Base-by-base conservation (phyloP, 2,888 invertebrate species). In the Fragum sueziense region DNA sequence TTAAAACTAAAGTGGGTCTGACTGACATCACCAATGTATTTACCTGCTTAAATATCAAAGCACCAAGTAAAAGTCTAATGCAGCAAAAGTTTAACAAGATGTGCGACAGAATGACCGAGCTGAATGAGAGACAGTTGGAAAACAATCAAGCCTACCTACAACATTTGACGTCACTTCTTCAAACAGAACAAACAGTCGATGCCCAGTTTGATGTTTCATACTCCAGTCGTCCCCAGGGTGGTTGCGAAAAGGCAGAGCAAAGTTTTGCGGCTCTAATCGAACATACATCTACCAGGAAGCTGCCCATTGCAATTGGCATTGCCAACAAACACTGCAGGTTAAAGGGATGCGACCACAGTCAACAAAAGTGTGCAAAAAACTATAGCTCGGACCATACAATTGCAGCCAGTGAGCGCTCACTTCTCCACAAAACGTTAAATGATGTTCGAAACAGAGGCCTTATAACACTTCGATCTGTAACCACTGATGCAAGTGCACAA, bases 241-340 rank as follows among this genome's bases (percentile, higher is more conserved):
- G 70, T 22, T 33, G 70, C 31, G 54, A 70, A 33, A 70, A 70
- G 70, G 70, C 70, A 22, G 33, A 70, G 54, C 70, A 70, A 41
- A 51, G 69, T 41, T 67, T 37, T 67, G 67, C 67, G 20, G 41
- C 41, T 20, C 22, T 41, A 41, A 67, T 41, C 37, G 52, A 69
- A 29, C 69, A 69, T 20, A 69, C 52, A 17, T 25, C 69, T 31
- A 52, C 51, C 9, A 52, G 69, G 29, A 52, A 52, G 14, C 69
- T 52, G 14, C 51, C 52, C 29, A 51, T 52, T 29, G 51, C 51
- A 69, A 22, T 41, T 69, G 51, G 29, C 29, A n/a, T 69, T 17
- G 52, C 52, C 9, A 51, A 69, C 27, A 69, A 20, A 17, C 52
- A 52, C 31, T 52, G 69, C 20, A 69, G 17, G 29, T 11, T 47